Evolutionary conservation across 2,888 invertebrate genomes (phyloP).

Genomic region (Ennomos fuscantarius): DNA sequence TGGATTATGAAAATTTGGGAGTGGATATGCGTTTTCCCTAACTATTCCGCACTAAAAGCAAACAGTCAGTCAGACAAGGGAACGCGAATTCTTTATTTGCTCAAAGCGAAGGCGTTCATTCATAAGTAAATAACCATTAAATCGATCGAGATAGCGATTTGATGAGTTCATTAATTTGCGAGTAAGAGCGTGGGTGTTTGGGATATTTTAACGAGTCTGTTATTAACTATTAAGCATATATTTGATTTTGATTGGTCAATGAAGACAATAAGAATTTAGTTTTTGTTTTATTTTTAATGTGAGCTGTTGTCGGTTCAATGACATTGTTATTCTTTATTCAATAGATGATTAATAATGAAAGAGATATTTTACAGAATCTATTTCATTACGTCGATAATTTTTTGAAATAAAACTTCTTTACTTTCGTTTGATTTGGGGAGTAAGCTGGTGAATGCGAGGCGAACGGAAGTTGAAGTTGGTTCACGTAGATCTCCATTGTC

Average conservation of each 20-base stretch:
- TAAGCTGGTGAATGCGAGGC: no score
- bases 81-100: conserved; percentile 63
- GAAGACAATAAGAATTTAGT: conserved; percentile 15
- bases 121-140: conserved; percentile 59
- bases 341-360: no score
- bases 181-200: conserved; percentile 41
- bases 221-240: conserved; percentile 22
- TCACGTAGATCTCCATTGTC: no score
- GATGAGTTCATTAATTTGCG: conserved; percentile 69
- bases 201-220: conserved; percentile 24
- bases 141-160: conserved; percentile 55
- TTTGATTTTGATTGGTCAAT: conserved; percentile 27
- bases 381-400: no score
- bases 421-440: no score
- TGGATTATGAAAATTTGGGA: no score
- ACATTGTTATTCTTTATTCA: neutral
- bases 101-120: conserved; percentile 61
- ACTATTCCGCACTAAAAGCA: neutral
- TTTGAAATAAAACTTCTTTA: no score
- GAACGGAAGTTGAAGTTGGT: no score
- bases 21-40: no score
- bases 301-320: conserved; percentile 20
- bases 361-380: no score
- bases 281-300: conserved; percentile 26
- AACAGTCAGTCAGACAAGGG: conserved; percentile 37